These are phyloP conservation scores for Anoura caudifer DNA, from an alignment of 2,113 vertebrate species.

Conservation along the genomic window DNA sequence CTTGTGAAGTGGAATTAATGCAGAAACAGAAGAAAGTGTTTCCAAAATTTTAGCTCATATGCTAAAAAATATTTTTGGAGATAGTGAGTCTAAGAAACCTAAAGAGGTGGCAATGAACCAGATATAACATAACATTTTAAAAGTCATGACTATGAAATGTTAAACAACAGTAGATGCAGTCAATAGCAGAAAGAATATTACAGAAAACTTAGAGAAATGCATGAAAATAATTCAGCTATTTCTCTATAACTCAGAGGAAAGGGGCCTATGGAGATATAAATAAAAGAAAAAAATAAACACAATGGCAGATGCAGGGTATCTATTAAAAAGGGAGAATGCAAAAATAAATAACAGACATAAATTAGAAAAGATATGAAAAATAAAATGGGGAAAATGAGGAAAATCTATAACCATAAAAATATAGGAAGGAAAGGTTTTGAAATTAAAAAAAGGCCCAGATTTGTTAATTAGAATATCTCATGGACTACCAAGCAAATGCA, in stretches of 20 bases:
- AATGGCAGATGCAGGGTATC: rapidly evolving
- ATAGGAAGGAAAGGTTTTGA: not conserved
- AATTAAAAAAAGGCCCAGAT: not conserved
- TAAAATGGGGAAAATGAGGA: not conserved
- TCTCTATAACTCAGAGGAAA: not conserved
- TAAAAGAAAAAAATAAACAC: not conserved
- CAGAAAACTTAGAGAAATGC: not conserved
- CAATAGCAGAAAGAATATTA: not conserved
- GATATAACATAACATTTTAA: not conserved
- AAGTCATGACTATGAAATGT: not conserved
- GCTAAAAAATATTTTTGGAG: not conserved
- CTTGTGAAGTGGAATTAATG: not conserved
- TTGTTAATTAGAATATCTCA: not conserved
- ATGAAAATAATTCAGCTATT: not conserved
- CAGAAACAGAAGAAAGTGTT: not conserved
- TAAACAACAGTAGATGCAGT: not conserved
- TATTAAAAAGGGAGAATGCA: not conserved
- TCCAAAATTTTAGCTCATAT: not conserved
- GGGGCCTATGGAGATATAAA: not conserved
- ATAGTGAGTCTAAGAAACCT: not conserved
- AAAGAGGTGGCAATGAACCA: not conserved
- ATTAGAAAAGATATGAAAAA: not conserved
- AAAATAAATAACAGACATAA: not conserved
- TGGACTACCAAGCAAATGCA: not conserved
- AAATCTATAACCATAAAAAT: not conserved